Percentiles rank a stretch among this genome's conserved stretches.
Conservation (phyloP, 2,113 vertebrate genomes). For the Syngnathus scovelli region DNA sequence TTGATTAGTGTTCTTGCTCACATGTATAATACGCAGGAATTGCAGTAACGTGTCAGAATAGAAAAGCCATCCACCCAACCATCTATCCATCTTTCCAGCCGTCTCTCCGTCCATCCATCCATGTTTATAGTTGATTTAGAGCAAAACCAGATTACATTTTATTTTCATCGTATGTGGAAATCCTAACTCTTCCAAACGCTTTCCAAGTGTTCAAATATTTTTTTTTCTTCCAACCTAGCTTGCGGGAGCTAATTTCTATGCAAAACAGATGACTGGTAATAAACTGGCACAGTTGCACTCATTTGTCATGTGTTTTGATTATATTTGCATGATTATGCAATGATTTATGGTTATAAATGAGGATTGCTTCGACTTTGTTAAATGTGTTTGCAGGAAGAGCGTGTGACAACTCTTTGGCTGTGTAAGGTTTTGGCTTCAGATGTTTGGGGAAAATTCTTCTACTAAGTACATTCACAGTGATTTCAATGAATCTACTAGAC, state of each 20-base stretch:
- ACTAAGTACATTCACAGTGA: background rate
- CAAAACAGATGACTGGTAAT: background rate
- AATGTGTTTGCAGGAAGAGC: background rate
- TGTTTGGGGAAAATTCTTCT: background rate
- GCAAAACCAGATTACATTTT: background rate
- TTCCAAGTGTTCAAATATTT: background rate
- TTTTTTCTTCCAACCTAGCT: background rate
- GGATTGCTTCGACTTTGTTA: background rate
- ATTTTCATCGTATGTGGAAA: background rate
- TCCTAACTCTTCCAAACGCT: background rate
- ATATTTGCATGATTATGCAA: background rate
- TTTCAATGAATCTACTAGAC: background rate
- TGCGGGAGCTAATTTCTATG: background rate
- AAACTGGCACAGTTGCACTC: background rate
- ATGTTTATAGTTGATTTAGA: background rate
- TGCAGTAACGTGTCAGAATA: background rate
- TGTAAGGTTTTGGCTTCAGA: background rate
- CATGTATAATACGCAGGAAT: background rate
- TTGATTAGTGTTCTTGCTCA: background rate
- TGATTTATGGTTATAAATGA: background rate
- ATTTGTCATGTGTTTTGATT: constrained; percentile 1
- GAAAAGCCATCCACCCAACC: background rate
- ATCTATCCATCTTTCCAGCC: too few relatives aligned
- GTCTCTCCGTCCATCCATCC: too few relatives aligned
- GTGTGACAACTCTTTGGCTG: background rate